Conservation (phyloP, 1,140 invertebrate genomes). For the Pseudobourletiella spinata region DNA sequence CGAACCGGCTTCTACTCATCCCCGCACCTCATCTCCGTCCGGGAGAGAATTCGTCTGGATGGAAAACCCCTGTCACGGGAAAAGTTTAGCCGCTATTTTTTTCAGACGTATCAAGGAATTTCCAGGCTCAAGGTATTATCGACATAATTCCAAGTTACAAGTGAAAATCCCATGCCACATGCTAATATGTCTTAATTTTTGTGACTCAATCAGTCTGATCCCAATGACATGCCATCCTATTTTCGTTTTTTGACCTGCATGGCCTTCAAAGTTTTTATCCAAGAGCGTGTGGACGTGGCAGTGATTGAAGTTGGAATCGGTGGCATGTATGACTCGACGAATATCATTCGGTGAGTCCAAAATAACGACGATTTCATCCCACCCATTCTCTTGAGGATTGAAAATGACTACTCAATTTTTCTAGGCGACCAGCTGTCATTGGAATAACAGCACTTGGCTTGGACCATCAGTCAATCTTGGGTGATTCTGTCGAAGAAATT, state of each 20-base stretch:
- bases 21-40: slow-evolving; percentile 82
- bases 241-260: slow-evolving; percentile 91
- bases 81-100: slow-evolving; percentile 73
- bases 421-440: slow-evolving; percentile 63
- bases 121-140: slow-evolving; percentile 43
- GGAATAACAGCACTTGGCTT: slow-evolving; percentile 84
- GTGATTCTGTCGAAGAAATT: slow-evolving; percentile 74
- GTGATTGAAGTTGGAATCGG: slow-evolving; percentile 97
- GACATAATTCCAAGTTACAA: no score
- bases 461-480: slow-evolving; percentile 82
- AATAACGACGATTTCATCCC: not conserved
- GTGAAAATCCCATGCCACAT: no score
- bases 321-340: slow-evolving; percentile 88
- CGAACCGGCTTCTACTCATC: slow-evolving; percentile 94
- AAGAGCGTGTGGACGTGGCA: slow-evolving; percentile 81
- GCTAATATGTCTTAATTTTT: no score
- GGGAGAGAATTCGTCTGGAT: slow-evolving; percentile 87
- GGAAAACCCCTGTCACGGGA: slow-evolving; percentile 64
- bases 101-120: slow-evolving; percentile 63
- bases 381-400: not conserved
- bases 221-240: slow-evolving; percentile 78
- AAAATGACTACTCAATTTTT: slow-evolving; percentile 7
- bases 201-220: no score
- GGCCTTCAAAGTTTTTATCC: slow-evolving; percentile 78
- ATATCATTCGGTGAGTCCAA: slow-evolving; percentile 48